Base-by-base conservation (phyloP, 2,888 invertebrate genomes). In the Lysandra bellargus region DNA sequence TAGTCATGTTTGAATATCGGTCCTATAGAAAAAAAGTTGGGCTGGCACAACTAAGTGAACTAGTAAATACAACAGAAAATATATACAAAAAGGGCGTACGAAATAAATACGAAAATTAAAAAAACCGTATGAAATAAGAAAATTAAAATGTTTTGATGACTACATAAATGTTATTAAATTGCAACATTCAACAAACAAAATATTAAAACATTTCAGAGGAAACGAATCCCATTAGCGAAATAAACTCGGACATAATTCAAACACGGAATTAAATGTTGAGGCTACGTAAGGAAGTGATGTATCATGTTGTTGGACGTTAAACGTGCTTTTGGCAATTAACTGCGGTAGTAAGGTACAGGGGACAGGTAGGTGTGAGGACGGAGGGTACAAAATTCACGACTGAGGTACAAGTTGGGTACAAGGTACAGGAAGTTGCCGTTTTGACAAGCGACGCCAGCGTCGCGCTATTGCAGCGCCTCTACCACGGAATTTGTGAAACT, bases 251-350 rank as follows among this genome's bases (percentile, higher is more conserved):
- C 80, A 78, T 80, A 80, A 78, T 80, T 81, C 82, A 80, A 80
- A 81, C 81, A 82, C 80, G 78, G 81, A 81, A 83, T 82, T 82
- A 81, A 84, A 82, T 82, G 82, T 79, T 75, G 80, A 80, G 82
- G 76, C 80, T 78, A 79, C 79, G 77, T 87, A 85, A 88, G 93
- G 93, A 93, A 93, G 85, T 90, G 85, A 87, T 93, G 88, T 87
- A 92, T 94, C 93, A 92, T 88, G 86, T 87, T 85, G 87, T 87
- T 85, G 88, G 88, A 89, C 90, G 89, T 90, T 90, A 91, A 83
- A 88, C 85, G 87, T 87, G 89, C 86, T 89, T 90, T 88, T 89
- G 85, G 90, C 89, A 93, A 94, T 94, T 93, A 93, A 92, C 90
- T 86, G 85, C 81, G 81, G 83, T 83, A 85, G 85, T 91, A 14